Percentiles rank a stretch among this genome's conserved stretches.
Evolutionary conservation across 2,888 invertebrate species (phyloP).

Genomic region (Acanthosepion esculentum): DNA sequence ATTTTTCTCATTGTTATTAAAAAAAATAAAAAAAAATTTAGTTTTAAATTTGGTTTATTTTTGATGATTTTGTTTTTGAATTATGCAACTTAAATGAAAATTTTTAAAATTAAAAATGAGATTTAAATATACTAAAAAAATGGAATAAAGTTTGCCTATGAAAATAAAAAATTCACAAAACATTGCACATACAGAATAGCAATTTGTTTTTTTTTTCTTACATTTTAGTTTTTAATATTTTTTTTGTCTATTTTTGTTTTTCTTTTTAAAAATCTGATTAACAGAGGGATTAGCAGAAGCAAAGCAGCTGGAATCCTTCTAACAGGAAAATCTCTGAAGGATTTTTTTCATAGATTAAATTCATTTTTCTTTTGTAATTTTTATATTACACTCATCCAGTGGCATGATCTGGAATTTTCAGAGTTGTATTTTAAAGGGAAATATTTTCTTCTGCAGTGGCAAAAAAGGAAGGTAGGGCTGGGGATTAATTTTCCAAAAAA

Average conservation of each 20-base stretch:
- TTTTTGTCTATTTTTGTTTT: neutral
- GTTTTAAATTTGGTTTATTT: neutral
- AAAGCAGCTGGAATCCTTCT: neutral
- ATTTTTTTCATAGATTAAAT: neutral
- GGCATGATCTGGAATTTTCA: neutral
- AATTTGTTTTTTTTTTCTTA: neutral
- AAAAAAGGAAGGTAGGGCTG: neutral
- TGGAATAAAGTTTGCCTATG: neutral
- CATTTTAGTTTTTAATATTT: neutral
- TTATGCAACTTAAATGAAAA: conserved; percentile 23
- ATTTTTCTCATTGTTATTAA: conserved; percentile 22
- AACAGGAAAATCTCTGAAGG: neutral
- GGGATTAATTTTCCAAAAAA: neutral
- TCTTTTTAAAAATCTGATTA: neutral
- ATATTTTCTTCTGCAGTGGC: neutral
- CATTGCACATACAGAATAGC: conserved; percentile 33
- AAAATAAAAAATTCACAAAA: conserved; percentile 17
- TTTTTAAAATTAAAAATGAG: neutral
- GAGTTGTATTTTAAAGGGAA: neutral
- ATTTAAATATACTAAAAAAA: conserved; percentile 33
- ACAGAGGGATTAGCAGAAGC: neutral
- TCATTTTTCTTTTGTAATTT: neutral
- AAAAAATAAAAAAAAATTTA: conserved; percentile 1
- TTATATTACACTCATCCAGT: neutral
- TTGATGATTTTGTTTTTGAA: neutral